Conservation (phyloP, 2,797 vertebrate genomes). For the Sebastiscus albofasciatus region DNA sequence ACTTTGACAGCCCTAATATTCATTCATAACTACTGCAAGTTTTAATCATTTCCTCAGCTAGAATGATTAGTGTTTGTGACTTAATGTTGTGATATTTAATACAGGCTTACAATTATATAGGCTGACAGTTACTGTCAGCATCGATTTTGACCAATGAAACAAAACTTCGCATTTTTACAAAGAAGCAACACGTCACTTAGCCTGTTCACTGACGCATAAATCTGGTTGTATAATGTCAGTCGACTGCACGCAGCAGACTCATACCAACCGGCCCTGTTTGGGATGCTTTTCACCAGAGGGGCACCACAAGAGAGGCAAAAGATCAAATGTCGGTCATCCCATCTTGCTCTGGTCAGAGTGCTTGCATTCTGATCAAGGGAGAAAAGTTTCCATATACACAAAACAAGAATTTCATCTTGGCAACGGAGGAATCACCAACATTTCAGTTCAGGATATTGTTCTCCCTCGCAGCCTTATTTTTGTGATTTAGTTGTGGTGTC, state of each 20-base stretch:
- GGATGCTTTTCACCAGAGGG: neutral
- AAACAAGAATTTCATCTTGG: neutral
- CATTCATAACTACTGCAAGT: too few species aligned
- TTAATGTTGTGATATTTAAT: too few species aligned
- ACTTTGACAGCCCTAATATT: too few species aligned
- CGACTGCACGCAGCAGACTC: neutral
- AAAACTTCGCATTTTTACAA: too few species aligned
- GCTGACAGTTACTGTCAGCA: too few species aligned
- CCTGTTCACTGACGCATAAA: neutral
- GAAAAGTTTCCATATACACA: neutral
- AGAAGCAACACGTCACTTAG: too few species aligned
- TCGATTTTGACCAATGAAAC: too few species aligned
- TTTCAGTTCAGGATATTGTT: neutral
- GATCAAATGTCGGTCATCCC: slow-evolving; percentile 7
- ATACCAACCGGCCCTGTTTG: neutral
- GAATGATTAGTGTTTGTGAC: too few species aligned
- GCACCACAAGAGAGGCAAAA: neutral
- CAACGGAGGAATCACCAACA: neutral
- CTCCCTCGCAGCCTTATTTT: neutral
- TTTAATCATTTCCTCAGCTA: too few species aligned
- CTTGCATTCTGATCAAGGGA: neutral
- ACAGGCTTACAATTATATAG: too few species aligned
- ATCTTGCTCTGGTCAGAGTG: neutral
- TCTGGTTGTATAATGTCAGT: slow-evolving; percentile 5
- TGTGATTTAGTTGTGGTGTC: slow-evolving; percentile 24